phyloP scores from a whole-genome alignment of 2,888 invertebrate species.

The Tipula vernalis region DNA sequence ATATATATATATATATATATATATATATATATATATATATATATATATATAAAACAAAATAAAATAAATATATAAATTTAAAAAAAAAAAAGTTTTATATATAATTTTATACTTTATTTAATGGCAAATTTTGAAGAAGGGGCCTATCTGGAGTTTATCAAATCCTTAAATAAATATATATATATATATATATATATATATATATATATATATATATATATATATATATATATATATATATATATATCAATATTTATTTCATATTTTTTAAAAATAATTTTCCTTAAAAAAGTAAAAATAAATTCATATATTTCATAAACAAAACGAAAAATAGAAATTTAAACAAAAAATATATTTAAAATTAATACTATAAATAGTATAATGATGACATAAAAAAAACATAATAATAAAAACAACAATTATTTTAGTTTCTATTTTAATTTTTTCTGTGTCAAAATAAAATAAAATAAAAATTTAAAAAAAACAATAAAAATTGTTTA shows the following conservation, averaged over 20 bases:
- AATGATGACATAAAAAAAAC: neutral
- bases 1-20: slow-evolving; percentile 11
- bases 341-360: neutral
- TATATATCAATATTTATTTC: neutral
- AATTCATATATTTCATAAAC: neutral
- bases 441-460: neutral
- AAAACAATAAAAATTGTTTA: neutral
- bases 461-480: neutral
- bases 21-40: slow-evolving; percentile 10
- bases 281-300: neutral
- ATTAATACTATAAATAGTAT: neutral
- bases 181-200: neutral
- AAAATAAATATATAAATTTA: neutral
- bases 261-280: slow-evolving; percentile 5
- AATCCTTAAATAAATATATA: neutral
- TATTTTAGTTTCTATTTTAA: slow-evolving; percentile 1
- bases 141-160: slow-evolving; percentile 7
- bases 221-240: neutral
- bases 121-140: slow-evolving; percentile 6
- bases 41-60: slow-evolving; percentile 11
- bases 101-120: slow-evolving; percentile 16
- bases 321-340: neutral
- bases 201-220: neutral
- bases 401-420: neutral
- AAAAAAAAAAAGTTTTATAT: slow-evolving; percentile 12